Base-by-base conservation (phyloP, 2,113 vertebrate genomes). In the Lepus europaeus region DNA sequence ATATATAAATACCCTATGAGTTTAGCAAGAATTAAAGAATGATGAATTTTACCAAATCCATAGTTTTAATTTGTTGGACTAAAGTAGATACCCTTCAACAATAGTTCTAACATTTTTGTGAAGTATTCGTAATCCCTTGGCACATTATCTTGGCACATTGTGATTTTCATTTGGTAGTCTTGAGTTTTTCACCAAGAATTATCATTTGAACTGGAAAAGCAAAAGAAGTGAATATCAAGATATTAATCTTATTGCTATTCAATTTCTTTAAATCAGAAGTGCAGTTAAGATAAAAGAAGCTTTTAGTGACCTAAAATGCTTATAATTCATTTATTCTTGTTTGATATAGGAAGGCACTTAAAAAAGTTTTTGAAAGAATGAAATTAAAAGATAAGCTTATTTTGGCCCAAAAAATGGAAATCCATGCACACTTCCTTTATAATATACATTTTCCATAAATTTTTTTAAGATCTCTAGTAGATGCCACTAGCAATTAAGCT, bases 1-100 rank as follows among this genome's bases (percentile, higher is more conserved):
- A 45, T 45, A 45, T 8, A 45, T 8, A 45, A 36, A 36, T 33
- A 56, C 29, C 59, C 22, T 73, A 20, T 27, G 33, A 39, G 10
- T 90, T 82, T 61, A 81, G 85, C 76, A 95, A 94, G 33, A 89
- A 81, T 95, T 25, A 49, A 72, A 89, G 49, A 93, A 77, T 72
- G 81, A 79, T 77, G 14, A 68, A 63, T 74, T 83, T 89, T 87
- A 33, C 39, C 59, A 86, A 85, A 78, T 72, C 6, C 13, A 22
- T 84, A 64, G 10, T 93, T 45, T 83, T 78, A 6, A 84, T 77
- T 93, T 95, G 6, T 69, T 56, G 86, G 14, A 94, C 31, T 79
- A 73, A 92, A 87, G 19, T 74, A 33, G 61, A 61, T 68, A 72
- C 5, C 74, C 25, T 86, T 92, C 29, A 89, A n/a, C 11, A 94